phyloP scores from a whole-genome alignment of 2,113 vertebrate species.

The Nipponia nippon region DNA sequence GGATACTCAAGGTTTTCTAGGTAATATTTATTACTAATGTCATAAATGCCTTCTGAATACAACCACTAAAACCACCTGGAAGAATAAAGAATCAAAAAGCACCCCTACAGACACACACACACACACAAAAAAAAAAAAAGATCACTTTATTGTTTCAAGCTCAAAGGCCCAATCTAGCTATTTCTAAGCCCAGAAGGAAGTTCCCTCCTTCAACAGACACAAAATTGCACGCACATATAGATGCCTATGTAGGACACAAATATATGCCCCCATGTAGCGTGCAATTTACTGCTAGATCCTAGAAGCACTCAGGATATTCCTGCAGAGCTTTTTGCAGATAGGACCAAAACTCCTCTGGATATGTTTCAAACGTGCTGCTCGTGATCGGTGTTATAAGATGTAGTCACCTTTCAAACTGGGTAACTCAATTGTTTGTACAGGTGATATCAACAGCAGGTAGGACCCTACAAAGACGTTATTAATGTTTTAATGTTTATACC shows the following conservation, averaged over 20 bases:
- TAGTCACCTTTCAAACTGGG: not conserved
- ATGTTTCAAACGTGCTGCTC: not conserved
- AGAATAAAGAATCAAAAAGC: not conserved
- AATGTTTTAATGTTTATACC: not conserved
- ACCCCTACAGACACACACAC: no score
- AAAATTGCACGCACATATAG: not conserved
- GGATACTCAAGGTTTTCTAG: not conserved
- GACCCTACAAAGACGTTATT: not conserved
- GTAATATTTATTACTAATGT: not conserved
- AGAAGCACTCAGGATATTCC: not conserved
- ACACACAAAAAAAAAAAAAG: not conserved
- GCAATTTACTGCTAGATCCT: not conserved
- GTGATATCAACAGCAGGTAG: not conserved
- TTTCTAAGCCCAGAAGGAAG: not conserved
- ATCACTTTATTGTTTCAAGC: not conserved
- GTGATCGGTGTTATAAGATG: not conserved
- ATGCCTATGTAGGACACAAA: rapidly evolving
- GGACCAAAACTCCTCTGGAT: not conserved
- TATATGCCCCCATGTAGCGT: not conserved
- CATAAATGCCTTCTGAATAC: not conserved
- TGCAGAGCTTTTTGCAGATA: not conserved
- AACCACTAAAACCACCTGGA: not conserved
- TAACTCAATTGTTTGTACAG: not conserved
- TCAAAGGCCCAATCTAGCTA: not conserved
- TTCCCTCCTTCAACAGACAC: not conserved